Evolutionary conservation across 2,888 invertebrate species (phyloP), one percentile per base, ranked within the genome.

Genomic region (Nezara viridula): DNA sequence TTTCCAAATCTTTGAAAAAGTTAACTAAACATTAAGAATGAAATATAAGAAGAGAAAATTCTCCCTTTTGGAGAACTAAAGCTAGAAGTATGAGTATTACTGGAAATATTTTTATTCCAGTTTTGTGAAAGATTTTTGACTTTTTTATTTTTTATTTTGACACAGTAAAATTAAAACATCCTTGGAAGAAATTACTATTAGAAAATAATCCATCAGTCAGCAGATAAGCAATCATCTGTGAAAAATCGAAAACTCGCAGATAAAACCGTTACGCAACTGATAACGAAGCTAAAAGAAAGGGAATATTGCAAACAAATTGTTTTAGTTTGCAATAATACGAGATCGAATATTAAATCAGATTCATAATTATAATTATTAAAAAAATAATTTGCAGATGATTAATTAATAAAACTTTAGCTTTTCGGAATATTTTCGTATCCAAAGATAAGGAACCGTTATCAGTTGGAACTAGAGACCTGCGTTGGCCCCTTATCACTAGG

Each of bases 401-500:
- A 0, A 37, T 14, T 44, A 81, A 81, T n/a, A 77, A 21, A 12
- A 44, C 1, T 1, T 40, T 44, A 44, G n/a, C 14, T n/a, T 37
- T 44, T 44, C 9, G n/a, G 12, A 81, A 24, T 5, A 44, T 81
- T 81, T 81, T 81, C 44, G 24, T 81, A 81, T 81, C n/a, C n/a
- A 47, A 21, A 6, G 81, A 81, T 81, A 81, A 81, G 5, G n/a
- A 2, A 16, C 14, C n/a, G 81, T 37, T 47, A 40, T 81, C 81
- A 37, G 44, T 16, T 44, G 16, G n/a, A 81, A 37, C 44, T 3
- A 14, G 7, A 81, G 44, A 40, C 44, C 81, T 81, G 44, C 81
- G 44, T n/a, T 81, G 81, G 44, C 14, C 24, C n/a, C 44, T 81
- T 81, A 81, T 81, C 81, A 44, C 81, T 81, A 81, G 81, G 81